phyloP scores from a whole-genome alignment of 2,888 invertebrate species.

The Eremobia ochroleuca region DNA sequence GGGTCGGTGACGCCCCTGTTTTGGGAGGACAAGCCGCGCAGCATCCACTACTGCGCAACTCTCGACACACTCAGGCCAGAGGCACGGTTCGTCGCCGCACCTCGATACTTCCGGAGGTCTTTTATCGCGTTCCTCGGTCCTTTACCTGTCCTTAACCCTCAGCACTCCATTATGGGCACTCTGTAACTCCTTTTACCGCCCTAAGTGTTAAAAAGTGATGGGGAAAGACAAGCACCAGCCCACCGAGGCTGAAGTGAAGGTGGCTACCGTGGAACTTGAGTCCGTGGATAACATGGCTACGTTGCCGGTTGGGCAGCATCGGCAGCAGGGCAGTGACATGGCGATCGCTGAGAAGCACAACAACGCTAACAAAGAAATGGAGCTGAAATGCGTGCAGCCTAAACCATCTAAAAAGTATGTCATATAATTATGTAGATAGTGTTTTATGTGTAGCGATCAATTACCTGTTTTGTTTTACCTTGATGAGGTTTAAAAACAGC shows the following conservation, averaged over 20 bases:
- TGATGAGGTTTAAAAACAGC: not conserved
- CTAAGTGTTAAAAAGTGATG: constrained; percentile 79
- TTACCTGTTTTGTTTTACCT: not conserved
- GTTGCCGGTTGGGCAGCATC: constrained; percentile 95
- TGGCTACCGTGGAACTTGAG: constrained; percentile 97
- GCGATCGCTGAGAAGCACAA: constrained; percentile 95
- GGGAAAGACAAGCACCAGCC: constrained; percentile 89
- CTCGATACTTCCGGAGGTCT: constrained; percentile 85
- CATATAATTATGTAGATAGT: constrained; percentile 19
- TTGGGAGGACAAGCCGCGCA: constrained; percentile 80
- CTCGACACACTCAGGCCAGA: constrained; percentile 81
- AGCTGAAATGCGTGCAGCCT: constrained; percentile 95
- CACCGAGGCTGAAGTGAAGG: constrained; percentile 95
- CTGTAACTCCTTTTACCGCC: constrained; percentile 68
- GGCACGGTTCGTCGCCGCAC: constrained; percentile 82
- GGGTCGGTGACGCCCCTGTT: constrained; percentile 87
- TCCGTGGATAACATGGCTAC: constrained; percentile 97
- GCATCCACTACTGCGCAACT: constrained; percentile 90
- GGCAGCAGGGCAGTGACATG: constrained; percentile 93
- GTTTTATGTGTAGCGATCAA: not conserved
- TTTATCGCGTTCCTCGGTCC: constrained; percentile 76
- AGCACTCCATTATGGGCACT: constrained; percentile 76
- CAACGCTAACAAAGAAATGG: constrained; percentile 96
- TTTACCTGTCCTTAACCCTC: constrained; percentile 80
- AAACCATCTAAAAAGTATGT: constrained; percentile 96